These are phyloP conservation scores for Tetheella fluctuosa DNA, from an alignment of 2,888 invertebrate genomes.

Conservation along the genomic window DNA sequence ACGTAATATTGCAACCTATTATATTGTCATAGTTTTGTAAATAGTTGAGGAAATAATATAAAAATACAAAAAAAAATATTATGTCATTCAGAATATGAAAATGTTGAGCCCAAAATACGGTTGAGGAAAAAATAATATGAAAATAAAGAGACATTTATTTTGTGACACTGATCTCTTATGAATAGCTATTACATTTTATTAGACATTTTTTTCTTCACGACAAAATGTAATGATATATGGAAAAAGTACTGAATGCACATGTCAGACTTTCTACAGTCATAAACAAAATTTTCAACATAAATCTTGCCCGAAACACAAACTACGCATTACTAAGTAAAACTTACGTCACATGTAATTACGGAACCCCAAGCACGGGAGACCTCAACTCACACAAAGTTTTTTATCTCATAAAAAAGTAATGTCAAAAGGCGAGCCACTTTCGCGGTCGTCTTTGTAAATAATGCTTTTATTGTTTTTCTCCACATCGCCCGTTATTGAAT, in stretches of 20 bases:
- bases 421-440: slow-evolving; percentile 29
- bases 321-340: background rate
- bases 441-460: slow-evolving; percentile 26
- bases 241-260: background rate
- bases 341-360: slow-evolving; percentile 10
- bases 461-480: slow-evolving; percentile 23
- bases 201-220: background rate
- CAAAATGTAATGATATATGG: background rate
- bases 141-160: background rate
- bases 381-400: background rate
- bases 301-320: background rate
- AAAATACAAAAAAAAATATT: background rate
- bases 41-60: slow-evolving; percentile 2
- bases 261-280: background rate
- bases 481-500: slow-evolving; percentile 16
- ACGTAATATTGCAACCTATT: slow-evolving; percentile 11
- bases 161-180: background rate
- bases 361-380: slow-evolving; percentile 5
- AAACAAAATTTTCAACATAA: background rate
- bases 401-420: slow-evolving; percentile 27
- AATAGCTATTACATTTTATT: slow-evolving; percentile 3
- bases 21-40: slow-evolving; percentile 3
- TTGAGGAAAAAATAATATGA: background rate
- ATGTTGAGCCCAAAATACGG: background rate
- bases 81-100: slow-evolving; percentile 1